phyloP scores from a whole-genome alignment of 2,888 invertebrate genomes.

The Acanthosepion pharaonis region DNA sequence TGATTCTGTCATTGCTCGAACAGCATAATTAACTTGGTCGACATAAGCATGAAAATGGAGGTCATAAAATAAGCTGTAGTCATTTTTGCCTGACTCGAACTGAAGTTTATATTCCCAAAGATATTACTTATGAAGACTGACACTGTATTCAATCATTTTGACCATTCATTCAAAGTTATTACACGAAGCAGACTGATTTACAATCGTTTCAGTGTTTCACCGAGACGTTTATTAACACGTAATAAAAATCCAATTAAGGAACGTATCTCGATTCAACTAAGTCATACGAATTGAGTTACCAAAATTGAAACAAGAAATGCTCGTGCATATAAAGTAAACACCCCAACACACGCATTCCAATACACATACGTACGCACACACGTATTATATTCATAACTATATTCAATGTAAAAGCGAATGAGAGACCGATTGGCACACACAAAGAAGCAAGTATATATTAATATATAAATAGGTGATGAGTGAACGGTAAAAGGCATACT shows the following conservation, averaged over 20 bases:
- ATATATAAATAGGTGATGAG: too few relatives aligned
- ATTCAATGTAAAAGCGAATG: too few relatives aligned
- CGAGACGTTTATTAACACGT: not conserved
- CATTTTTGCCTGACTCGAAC: not conserved
- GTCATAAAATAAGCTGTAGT: not conserved
- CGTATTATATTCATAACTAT: too few relatives aligned
- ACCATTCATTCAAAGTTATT: not conserved
- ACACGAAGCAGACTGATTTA: not conserved
- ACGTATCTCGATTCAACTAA: too few relatives aligned
- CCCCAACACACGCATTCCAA: too few relatives aligned
- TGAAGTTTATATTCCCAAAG: not conserved
- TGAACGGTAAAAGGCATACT: too few relatives aligned
- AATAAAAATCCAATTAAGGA: not conserved
- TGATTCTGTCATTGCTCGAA: not conserved
- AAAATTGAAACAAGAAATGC: too few relatives aligned
- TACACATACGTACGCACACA: too few relatives aligned
- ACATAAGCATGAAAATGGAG: not conserved
- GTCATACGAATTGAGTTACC: too few relatives aligned
- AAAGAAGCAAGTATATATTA: too few relatives aligned
- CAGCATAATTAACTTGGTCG: not conserved
- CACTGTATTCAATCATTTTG: not conserved
- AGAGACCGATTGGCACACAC: too few relatives aligned
- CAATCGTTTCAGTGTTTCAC: not conserved
- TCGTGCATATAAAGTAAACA: too few relatives aligned
- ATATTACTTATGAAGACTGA: not conserved